These are phyloP conservation scores for Centropyge bicolor DNA, from an alignment of 2,797 vertebrate species.

Conservation along the genomic window DNA sequence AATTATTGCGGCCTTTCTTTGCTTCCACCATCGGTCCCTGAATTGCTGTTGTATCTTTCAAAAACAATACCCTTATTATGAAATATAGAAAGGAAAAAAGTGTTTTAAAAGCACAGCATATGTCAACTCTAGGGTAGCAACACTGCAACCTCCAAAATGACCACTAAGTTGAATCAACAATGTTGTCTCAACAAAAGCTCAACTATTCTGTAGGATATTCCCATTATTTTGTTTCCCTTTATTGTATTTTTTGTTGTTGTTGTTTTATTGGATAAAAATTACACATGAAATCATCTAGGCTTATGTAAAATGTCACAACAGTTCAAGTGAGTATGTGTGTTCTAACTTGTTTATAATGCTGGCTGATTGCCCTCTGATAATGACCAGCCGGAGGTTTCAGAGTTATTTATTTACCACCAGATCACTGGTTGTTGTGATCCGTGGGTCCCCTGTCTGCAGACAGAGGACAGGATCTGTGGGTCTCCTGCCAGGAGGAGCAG, in stretches of 20 bases:
- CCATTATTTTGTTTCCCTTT: not conserved
- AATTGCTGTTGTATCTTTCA: not conserved
- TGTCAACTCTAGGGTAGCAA: not conserved
- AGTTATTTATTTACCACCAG: slow-evolving; percentile 47
- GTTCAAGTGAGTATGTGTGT: not conserved
- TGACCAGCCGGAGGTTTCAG: slow-evolving; percentile 31
- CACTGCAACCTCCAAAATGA: not conserved
- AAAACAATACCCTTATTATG: not conserved
- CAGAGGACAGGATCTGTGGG: slow-evolving; percentile 64
- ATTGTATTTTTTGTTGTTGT: not conserved
- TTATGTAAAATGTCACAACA: not conserved
- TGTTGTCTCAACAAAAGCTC: not conserved
- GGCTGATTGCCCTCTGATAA: slow-evolving; percentile 25
- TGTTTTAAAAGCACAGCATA: not conserved
- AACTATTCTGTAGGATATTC: not conserved
- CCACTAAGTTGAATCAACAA: not conserved
- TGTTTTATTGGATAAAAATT: not conserved
- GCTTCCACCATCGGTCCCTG: not conserved
- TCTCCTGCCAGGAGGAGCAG: slow-evolving; percentile 27
- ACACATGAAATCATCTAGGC: not conserved
- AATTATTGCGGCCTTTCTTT: not conserved
- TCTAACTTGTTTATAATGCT: not conserved
- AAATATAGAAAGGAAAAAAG: not conserved
- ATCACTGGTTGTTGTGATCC: slow-evolving; percentile 32
- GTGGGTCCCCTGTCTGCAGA: slow-evolving; percentile 51